These are phyloP conservation scores for Cheilosia pagana DNA, from an alignment of 2,888 invertebrate genomes.

Conservation along the genomic window DNA sequence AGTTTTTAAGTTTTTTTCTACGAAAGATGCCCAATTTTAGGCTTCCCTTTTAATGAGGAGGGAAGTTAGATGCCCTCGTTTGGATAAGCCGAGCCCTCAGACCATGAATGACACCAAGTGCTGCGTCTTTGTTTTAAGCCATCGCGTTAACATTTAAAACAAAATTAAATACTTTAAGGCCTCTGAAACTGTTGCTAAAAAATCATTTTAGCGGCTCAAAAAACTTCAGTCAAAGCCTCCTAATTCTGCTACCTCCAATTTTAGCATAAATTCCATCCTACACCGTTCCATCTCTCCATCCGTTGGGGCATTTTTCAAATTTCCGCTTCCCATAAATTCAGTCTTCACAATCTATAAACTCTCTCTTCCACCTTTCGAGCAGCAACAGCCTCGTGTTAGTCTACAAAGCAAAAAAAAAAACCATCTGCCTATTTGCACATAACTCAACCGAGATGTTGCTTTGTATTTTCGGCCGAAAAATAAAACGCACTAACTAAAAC, in stretches of 20 bases:
- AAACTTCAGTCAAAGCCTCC: no score
- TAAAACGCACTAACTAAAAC: constrained; percentile 16
- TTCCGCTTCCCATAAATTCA: constrained; percentile 67
- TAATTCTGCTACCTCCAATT: not conserved
- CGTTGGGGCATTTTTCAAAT: constrained; percentile 64
- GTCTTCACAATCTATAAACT: constrained; percentile 62
- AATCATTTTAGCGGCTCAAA: no score
- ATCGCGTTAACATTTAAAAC: no score
- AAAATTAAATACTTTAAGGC: no score
- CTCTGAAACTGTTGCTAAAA: no score
- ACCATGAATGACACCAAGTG: no score
- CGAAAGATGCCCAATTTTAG: no score
- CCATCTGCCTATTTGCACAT: constrained; percentile 72
- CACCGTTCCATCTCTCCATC: constrained; percentile 1
- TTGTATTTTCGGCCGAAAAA: constrained; percentile 46
- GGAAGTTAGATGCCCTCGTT: no score
- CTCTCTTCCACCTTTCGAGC: constrained; percentile 45
- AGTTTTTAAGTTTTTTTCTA: no score
- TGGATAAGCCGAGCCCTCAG: no score
- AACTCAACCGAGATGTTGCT: constrained; percentile 66
- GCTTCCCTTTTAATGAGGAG: no score
- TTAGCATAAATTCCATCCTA: not conserved
- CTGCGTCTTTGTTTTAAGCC: no score
- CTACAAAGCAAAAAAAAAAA: constrained; percentile 27
- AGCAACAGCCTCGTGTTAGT: not conserved